Evolutionary conservation across 2,797 vertebrate genomes (phyloP).

Genomic region (Gymnopithys bicolor): DNA sequence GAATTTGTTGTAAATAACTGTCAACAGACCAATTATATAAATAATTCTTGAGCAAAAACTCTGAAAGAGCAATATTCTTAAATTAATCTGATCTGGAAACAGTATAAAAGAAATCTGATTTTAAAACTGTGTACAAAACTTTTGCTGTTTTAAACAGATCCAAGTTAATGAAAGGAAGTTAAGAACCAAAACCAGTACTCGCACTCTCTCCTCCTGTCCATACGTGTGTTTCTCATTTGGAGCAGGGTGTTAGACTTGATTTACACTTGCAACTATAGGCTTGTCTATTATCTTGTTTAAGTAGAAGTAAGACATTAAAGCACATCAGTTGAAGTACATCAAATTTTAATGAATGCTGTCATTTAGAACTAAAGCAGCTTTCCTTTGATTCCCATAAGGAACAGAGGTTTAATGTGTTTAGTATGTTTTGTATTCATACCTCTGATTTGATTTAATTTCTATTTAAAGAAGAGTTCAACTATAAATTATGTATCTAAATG

Average conservation of each 20-base stretch:
- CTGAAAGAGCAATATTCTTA: background rate
- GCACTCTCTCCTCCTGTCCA: background rate
- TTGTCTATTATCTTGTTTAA: slow-evolving; percentile 16
- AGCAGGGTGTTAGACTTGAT: background rate
- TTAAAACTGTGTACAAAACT: background rate
- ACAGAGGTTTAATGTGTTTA: background rate
- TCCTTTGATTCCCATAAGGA: slow-evolving; percentile 5
- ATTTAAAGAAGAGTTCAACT: background rate
- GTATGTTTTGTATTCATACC: slow-evolving; percentile 9
- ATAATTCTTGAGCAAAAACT: background rate
- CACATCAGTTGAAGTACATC: background rate
- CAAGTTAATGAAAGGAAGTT: background rate
- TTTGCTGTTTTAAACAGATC: background rate
- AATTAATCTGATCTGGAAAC: background rate
- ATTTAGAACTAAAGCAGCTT: background rate
- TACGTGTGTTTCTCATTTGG: background rate
- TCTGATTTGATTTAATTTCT: slow-evolving; percentile 26
- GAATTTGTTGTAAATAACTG: background rate
- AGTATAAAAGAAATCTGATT: background rate
- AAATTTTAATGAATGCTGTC: slow-evolving; percentile 35
- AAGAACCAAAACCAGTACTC: background rate
- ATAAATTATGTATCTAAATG: background rate
- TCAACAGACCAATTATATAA: background rate
- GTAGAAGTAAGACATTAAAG: background rate
- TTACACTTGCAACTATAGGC: background rate